A percentile compares a stretch with the other conserved stretches of the same genome.
Conservation (phyloP, 2,113 vertebrate genomes). For the Laterallus jamaicensis region DNA sequence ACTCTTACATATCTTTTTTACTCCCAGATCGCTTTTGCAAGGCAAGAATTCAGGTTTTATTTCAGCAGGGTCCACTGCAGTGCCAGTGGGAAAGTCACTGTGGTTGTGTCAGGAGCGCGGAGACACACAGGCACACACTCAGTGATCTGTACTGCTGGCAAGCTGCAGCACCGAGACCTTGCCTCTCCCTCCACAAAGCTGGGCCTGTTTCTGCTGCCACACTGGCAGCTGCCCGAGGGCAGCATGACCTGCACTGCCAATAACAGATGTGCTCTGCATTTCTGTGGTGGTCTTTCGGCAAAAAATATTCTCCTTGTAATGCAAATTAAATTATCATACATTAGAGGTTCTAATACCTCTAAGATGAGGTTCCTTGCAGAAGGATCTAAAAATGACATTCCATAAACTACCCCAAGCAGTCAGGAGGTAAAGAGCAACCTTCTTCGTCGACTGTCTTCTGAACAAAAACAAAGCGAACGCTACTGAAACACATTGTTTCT, state of each 20-base stretch:
- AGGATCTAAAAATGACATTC: neutral
- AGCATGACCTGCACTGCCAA: neutral
- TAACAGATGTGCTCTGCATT: neutral
- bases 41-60: neutral
- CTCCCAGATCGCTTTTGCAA: neutral
- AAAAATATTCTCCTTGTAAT: neutral
- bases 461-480: no score
- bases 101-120: neutral
- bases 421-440: neutral
- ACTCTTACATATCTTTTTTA: neutral
- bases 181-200: neutral
- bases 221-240: neutral
- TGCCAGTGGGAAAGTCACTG: neutral
- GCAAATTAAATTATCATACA: neutral
- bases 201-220: neutral
- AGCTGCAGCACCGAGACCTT: neutral
- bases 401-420: neutral
- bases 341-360: neutral
- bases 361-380: neutral
- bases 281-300: neutral
- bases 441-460: neutral
- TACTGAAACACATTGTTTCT: no score
- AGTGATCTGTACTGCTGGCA: neutral
- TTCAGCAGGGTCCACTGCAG: neutral
- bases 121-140: neutral